Evolutionary conservation across 2,888 invertebrate species (phyloP), one percentile per base, ranked within the genome.

Genomic region (Lasioglossum zephyrum): DNA sequence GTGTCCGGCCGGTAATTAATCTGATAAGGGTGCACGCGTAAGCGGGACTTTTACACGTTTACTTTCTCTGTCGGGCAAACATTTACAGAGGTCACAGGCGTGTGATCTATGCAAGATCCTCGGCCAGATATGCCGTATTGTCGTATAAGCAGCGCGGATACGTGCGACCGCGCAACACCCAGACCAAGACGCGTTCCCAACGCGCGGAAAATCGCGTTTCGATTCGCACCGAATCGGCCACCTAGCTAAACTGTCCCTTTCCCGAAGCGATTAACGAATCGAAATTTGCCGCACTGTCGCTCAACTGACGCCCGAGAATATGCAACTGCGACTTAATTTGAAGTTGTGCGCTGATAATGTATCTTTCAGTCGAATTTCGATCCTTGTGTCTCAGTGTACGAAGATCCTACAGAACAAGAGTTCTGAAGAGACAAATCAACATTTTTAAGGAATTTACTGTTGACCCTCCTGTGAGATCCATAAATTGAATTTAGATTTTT

Each of bases 71-170:
- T 84, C 88, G 84, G 80, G 88, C 84, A 81, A 91, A 93, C 93
- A 90, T 93, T 93, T 92, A 92, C 92, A 92, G 92, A 92, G 93
- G 93, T 93, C 93, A 92, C 84, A 91, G 91, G 91, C 93, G 93
- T 93, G 93, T 93, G 93, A 94, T 94, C 94, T 93, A 93, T 94
- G 93, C 94, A 92, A 94, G 94, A 93, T 94, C 88, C 85, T 79
- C 79, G 63, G n/a, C 93, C 92, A 92, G 93, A 93, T 93, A 92
- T 90, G 91, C 92, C 90, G 85, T 83, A 88, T 91, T 93, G 93
- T 93, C 93, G 90, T 90, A 82, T 76, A 82, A 75, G 36, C 49
- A 49, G 39, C 18, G 69, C 73, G 44, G 66, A n/a, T 26, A 22
- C 39, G 47, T 66, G 53, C 66, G 72, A 63, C 47, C 72, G 39